Base-by-base conservation (phyloP, 1,140 invertebrate genomes). In the Zeugodacus cucurbitae region DNA sequence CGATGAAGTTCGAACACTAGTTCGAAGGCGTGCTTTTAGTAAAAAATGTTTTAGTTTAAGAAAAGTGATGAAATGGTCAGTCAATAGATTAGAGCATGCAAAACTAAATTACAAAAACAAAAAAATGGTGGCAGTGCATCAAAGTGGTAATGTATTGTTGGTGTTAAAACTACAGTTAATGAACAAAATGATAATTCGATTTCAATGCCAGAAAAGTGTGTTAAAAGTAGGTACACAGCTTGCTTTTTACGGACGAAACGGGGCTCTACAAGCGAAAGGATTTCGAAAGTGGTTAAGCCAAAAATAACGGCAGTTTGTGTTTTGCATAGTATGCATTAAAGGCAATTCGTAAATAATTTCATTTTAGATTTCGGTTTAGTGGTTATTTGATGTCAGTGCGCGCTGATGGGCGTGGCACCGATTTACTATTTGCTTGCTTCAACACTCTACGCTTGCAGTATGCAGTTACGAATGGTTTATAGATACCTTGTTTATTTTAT, bases 401-500 rank as follows among this genome's bases (percentile, higher is more conserved):
- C 26, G 64, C 48, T 54, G 14, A 74, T 41, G 41, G 17, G 70
- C 34, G 37, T 74, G 41, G 37, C 70, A 74, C 34, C 34, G 41
- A 7, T 74, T 74, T 74, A 34, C 70, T 74, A 7, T 74, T 74
- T 74, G 70, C 70, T 74, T 74, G 70, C 37, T 74, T 74, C 41
- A 82, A 26, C 44, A 48, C 20, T 82, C 74, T 82, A 82, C 74
- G 74, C 74, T 82, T 82, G 74, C 37, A 82, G 41, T 82, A 48
- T 48, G 41, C 44, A 48, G 10, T 48, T 74, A 74, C 37, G 20
- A 74, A 74, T 41, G 22, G 74, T 29, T 82, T 44, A 87, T 87
- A 87, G 54, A 59, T 87, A 87, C 86, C 86, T 87, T 87, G 57
- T 87, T 87, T 87, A 87, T 57, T 87, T 32, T 87, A 58, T 82